Evolutionary conservation across 1,140 invertebrate genomes (phyloP).

Genomic region (Orchesella cincta): DNA sequence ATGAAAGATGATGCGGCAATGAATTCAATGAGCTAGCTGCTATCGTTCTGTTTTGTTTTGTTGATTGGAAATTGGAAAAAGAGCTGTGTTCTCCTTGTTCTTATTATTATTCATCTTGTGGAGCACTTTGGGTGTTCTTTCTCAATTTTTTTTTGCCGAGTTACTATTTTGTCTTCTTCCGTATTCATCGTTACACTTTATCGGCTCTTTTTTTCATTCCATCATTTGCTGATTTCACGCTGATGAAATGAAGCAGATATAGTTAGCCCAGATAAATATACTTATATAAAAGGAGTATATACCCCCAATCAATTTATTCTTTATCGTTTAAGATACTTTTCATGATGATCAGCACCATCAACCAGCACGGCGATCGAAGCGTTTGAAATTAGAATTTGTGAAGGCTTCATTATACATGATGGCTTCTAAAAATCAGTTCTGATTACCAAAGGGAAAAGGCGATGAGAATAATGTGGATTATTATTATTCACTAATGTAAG

Average conservation of each 20-base stretch:
- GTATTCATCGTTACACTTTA: constrained; percentile 13
- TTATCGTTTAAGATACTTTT: too few species aligned
- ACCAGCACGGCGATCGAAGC: neutral
- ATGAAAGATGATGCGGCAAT: constrained; percentile 6
- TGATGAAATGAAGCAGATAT: neutral
- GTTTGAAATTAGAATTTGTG: too few species aligned
- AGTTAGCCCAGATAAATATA: too few species aligned
- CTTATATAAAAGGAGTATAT: too few species aligned
- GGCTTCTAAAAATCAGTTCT: too few species aligned
- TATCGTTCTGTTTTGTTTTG: constrained; percentile 5
- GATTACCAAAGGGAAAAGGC: too few species aligned
- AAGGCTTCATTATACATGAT: too few species aligned
- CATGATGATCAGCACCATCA: neutral
- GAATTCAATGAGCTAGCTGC: neutral
- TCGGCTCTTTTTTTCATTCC: neutral
- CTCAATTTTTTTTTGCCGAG: neutral
- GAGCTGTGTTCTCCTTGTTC: constrained; percentile 3
- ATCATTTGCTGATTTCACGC: constrained; percentile 11
- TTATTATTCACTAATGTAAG: too few species aligned
- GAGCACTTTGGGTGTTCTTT: constrained; percentile 27
- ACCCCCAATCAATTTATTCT: too few species aligned
- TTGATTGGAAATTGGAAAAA: constrained; percentile 21
- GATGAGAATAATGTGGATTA: too few species aligned
- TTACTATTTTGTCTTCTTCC: constrained; percentile 8
- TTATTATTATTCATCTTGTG: constrained; percentile 29